Conservation (phyloP, 2,113 vertebrate genomes). For the Oncorhynchus kisutch region DNA sequence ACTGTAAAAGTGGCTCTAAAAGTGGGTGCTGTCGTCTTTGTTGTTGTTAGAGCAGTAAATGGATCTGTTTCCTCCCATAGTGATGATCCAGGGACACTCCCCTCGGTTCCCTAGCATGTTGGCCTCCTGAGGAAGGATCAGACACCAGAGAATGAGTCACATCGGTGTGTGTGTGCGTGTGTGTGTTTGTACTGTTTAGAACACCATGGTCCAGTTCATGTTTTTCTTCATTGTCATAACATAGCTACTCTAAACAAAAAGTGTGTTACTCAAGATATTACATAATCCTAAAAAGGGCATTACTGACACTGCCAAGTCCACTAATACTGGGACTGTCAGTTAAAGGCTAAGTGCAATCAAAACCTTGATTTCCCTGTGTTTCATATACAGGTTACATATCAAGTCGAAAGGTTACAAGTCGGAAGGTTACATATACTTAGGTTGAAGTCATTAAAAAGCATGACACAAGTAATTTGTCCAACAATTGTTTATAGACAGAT, state of each 20-base stretch:
- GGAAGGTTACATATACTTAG: too few species aligned
- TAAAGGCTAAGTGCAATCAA: background rate
- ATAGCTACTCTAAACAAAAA: too few species aligned
- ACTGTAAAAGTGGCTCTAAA: constrained; percentile 73
- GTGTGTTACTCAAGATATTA: too few species aligned
- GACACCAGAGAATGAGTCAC: constrained; percentile 48
- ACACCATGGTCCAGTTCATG: background rate
- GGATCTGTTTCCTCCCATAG: constrained; percentile 87
- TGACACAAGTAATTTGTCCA: too few species aligned
- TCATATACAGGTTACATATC: too few species aligned
- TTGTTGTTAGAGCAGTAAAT: constrained; percentile 91
- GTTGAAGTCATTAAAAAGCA: too few species aligned
- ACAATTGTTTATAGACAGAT: too few species aligned
- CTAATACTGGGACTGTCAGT: background rate
- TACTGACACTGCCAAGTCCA: too few species aligned
- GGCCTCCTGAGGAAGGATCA: constrained; percentile 67
- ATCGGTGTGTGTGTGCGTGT: constrained; percentile 20
- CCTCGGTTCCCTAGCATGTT: constrained; percentile 68
- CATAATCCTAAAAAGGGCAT: too few species aligned
- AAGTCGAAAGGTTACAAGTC: too few species aligned
- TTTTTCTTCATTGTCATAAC: background rate
- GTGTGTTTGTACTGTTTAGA: background rate
- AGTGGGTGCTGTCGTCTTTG: constrained; percentile 80
- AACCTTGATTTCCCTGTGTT: too few species aligned
- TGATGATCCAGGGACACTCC: constrained; percentile 83